A percentile compares a stretch with the other conserved stretches of the same genome.
phyloP scores from a whole-genome alignment of 1,140 invertebrate species.

The Drosophila melanica region DNA sequence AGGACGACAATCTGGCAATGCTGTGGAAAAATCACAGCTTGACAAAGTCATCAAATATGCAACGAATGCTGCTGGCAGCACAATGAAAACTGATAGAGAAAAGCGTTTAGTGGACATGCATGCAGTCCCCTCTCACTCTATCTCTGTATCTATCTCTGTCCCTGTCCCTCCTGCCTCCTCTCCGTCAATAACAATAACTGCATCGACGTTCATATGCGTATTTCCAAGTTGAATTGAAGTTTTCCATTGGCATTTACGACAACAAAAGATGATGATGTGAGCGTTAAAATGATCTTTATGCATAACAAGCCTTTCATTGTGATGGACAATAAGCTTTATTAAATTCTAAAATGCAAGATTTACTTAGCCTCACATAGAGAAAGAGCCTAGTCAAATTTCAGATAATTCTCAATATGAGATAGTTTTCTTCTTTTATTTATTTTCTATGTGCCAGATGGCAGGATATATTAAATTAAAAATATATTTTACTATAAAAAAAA shows the following conservation, averaged over 20 bases:
- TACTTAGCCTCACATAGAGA: neutral
- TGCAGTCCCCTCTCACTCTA: too few relatives aligned
- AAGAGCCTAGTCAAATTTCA: too few relatives aligned
- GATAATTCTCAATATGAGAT: too few relatives aligned
- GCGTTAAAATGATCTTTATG: slow-evolving; percentile 5
- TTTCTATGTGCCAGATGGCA: too few relatives aligned
- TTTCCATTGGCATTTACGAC: slow-evolving; percentile 4
- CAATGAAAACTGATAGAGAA: slow-evolving; percentile 14
- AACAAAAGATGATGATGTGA: neutral
- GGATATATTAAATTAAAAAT: too few relatives aligned
- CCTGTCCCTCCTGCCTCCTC: neutral
- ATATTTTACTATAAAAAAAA: too few relatives aligned
- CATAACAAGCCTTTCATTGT: slow-evolving; percentile 16
- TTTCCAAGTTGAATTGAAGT: neutral
- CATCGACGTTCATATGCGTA: neutral
- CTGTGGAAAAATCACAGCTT: slow-evolving; percentile 5
- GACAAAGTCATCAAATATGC: slow-evolving; percentile 39
- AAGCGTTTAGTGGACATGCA: neutral
- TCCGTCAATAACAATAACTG: neutral
- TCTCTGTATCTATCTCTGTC: too few relatives aligned
- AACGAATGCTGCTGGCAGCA: slow-evolving; percentile 15
- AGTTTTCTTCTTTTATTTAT: too few relatives aligned
- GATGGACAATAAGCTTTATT: neutral
- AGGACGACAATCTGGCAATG: neutral
- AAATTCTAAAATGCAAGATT: neutral